Conservation (phyloP, 2,797 vertebrate species). For the Cossypha caffra region DNA sequence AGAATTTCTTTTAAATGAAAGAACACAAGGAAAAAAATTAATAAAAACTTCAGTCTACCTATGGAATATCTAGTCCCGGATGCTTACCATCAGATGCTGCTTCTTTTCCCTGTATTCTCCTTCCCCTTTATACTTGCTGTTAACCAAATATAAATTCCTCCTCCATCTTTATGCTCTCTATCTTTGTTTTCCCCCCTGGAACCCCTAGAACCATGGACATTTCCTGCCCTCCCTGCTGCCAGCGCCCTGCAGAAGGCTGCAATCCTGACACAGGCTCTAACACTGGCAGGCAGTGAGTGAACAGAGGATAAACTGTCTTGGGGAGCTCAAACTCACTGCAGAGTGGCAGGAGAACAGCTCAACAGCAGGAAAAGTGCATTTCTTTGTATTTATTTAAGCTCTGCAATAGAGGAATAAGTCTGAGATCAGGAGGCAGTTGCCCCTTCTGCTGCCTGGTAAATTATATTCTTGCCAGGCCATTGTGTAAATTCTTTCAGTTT, state of each 20-base stretch:
- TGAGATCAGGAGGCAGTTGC: constrained; percentile 59
- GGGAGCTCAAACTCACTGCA: neutral
- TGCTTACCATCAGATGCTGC: neutral
- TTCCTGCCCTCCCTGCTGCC: neutral
- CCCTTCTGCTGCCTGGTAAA: constrained; percentile 68
- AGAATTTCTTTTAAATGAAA: neutral
- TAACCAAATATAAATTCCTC: neutral
- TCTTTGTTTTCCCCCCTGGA: neutral
- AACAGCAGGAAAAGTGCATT: constrained; percentile 56
- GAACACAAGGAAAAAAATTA: neutral
- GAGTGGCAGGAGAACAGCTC: constrained; percentile 16
- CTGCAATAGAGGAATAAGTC: constrained; percentile 33
- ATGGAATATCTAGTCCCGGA: neutral
- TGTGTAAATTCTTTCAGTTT: constrained; percentile 74
- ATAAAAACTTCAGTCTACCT: neutral
- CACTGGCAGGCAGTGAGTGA: neutral
- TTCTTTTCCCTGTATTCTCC: neutral
- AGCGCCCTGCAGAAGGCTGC: neutral
- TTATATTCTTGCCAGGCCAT: constrained; percentile 73
- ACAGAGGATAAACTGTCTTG: neutral
- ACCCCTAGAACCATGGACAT: neutral
- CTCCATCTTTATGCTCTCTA: neutral
- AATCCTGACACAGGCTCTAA: neutral
- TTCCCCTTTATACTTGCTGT: neutral
- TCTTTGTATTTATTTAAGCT: constrained; percentile 65